A percentile compares a stretch with the other conserved stretches of the same genome.
Evolutionary conservation across 2,113 vertebrate genomes (phyloP).

Genomic region (Chamaetylas fuelleborni): DNA sequence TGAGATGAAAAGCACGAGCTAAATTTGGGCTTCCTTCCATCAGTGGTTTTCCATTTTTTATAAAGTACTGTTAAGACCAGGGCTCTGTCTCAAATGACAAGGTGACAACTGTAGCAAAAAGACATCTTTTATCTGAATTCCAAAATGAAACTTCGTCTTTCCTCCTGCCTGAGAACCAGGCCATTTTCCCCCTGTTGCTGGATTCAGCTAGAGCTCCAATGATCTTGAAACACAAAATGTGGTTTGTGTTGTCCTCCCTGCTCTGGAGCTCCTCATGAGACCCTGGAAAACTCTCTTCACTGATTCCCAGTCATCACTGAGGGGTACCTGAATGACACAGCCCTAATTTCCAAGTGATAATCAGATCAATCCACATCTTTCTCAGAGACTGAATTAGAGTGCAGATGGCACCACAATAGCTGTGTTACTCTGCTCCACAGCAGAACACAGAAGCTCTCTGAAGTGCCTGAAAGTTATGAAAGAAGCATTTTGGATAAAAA

Average conservation of each 20-base stretch:
- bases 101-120: neutral
- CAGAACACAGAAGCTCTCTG: neutral
- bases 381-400: neutral
- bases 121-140: neutral
- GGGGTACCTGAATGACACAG: neutral
- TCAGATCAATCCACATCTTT: neutral
- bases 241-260: neutral
- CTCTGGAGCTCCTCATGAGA: neutral
- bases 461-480: neutral
- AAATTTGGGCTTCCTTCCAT: neutral
- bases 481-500: neutral
- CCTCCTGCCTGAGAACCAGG: neutral
- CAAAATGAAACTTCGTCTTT: neutral
- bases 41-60: neutral
- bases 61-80: neutral
- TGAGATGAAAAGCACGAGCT: neutral
- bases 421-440: neutral
- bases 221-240: neutral
- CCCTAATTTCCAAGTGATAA: neutral
- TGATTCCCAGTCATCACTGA: neutral
- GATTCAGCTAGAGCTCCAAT: neutral
- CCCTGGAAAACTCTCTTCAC: neutral
- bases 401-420: neutral
- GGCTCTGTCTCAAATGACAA: neutral
- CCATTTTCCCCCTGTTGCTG: neutral